phyloP scores from a whole-genome alignment of 1,140 invertebrate species.

The Cydia pomonella region DNA sequence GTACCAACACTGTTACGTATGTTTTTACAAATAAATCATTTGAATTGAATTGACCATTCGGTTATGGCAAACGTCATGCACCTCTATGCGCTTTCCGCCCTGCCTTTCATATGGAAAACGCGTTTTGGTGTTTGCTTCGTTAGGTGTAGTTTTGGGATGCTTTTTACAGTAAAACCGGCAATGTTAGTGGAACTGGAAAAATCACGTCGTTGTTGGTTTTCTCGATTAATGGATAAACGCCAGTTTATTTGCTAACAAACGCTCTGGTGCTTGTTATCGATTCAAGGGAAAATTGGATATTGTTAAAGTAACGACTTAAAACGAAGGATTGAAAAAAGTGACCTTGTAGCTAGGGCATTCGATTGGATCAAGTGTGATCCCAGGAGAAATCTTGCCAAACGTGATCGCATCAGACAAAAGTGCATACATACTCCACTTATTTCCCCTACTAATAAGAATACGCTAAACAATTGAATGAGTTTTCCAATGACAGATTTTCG shows the following conservation, averaged over 20 bases:
- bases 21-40: no score
- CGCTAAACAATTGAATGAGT: no score
- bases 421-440: no score
- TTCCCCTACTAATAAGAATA: no score
- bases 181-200: conserved; percentile 29
- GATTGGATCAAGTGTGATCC: no score
- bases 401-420: no score
- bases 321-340: no score
- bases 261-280: background rate
- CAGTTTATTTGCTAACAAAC: background rate
- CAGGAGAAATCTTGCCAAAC: no score
- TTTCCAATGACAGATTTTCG: no score
- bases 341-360: no score
- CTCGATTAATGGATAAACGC: conserved; percentile 35
- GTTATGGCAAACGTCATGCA: background rate
- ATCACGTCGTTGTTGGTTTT: conserved; percentile 17
- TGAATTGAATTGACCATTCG: background rate
- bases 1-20: no score
- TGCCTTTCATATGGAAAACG: conserved; percentile 48
- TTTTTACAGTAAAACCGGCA: conserved; percentile 33
- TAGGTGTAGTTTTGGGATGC: conserved; percentile 43
- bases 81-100: conserved; percentile 36
- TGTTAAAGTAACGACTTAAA: background rate
- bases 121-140: conserved; percentile 53
- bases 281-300: background rate